A percentile compares a stretch with the other conserved stretches of the same genome.
These are phyloP conservation scores for Troides helena DNA, from an alignment of 2,888 invertebrate species.

Conservation along the genomic window DNA sequence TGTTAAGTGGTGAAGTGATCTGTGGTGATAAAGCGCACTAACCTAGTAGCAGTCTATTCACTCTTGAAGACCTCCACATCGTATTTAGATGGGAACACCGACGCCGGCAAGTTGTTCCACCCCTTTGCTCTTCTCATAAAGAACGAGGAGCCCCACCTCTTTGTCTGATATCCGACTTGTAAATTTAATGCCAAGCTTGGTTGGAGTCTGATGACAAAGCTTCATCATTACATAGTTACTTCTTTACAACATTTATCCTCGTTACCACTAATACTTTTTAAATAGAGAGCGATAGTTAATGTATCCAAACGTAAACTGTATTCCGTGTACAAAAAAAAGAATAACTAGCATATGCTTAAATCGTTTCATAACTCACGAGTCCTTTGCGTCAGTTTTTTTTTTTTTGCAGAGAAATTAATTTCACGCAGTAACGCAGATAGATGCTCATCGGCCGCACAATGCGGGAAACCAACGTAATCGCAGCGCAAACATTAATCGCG, in stretches of 20 bases:
- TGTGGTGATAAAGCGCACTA: too few species aligned
- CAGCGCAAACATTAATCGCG: slow-evolving; percentile 42
- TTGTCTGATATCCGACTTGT: too few species aligned
- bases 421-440: slow-evolving; percentile 30
- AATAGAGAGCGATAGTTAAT: not conserved
- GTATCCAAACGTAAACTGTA: slow-evolving; percentile 6
- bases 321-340: slow-evolving; percentile 15
- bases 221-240: not conserved
- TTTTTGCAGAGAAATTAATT: slow-evolving; percentile 23
- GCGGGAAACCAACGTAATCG: slow-evolving; percentile 40
- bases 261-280: not conserved
- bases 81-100: too few species aligned
- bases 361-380: slow-evolving; percentile 15
- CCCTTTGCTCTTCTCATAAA: too few species aligned
- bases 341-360: slow-evolving; percentile 17
- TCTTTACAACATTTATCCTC: not conserved
- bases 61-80: too few species aligned
- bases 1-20: too few species aligned
- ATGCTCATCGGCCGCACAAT: slow-evolving; percentile 37
- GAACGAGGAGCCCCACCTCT: too few species aligned
- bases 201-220: too few species aligned
- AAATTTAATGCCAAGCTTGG: too few species aligned
- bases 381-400: slow-evolving; percentile 21
- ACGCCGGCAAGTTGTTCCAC: too few species aligned
- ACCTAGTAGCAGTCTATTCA: too few species aligned